Conservation (phyloP, 2,113 vertebrate genomes). For the Ciconia boyciana region DNA sequence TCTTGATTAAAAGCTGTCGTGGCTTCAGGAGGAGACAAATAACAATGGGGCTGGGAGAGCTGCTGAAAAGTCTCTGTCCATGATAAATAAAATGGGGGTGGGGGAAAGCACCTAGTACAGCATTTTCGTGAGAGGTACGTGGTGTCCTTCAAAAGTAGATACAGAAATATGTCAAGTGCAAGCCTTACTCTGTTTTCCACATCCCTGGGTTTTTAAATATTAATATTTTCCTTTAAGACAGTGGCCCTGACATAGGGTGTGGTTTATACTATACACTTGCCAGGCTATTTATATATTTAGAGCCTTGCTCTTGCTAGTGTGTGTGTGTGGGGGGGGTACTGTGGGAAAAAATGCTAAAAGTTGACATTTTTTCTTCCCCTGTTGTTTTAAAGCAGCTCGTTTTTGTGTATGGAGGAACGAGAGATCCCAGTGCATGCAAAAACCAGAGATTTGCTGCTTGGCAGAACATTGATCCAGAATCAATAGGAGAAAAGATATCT, state of each 20-base stretch:
- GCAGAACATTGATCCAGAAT: background rate
- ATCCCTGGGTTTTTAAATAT: background rate
- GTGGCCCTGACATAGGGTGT: background rate
- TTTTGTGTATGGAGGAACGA: background rate
- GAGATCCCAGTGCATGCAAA: background rate
- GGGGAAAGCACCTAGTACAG: background rate
- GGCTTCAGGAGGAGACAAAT: background rate
- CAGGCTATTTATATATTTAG: background rate
- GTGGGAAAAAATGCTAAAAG: background rate
- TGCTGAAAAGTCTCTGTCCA: background rate
- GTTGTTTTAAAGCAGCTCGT: background rate
- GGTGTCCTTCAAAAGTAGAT: background rate
- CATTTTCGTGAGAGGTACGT: background rate
- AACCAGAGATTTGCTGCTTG: background rate
- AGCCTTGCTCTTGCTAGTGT: background rate
- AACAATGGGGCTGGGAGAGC: background rate
- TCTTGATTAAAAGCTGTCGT: background rate
- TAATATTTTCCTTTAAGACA: conserved; percentile 8
- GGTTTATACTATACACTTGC: background rate
- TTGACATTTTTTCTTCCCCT: background rate
- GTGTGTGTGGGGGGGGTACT: background rate
- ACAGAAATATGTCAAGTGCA: background rate
- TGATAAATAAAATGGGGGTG: accelerated
- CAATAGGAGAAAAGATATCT: background rate
- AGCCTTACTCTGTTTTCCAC: background rate